Evolutionary conservation across 2,113 vertebrate genomes (phyloP).

Genomic region (Ahaetulla prasina): DNA sequence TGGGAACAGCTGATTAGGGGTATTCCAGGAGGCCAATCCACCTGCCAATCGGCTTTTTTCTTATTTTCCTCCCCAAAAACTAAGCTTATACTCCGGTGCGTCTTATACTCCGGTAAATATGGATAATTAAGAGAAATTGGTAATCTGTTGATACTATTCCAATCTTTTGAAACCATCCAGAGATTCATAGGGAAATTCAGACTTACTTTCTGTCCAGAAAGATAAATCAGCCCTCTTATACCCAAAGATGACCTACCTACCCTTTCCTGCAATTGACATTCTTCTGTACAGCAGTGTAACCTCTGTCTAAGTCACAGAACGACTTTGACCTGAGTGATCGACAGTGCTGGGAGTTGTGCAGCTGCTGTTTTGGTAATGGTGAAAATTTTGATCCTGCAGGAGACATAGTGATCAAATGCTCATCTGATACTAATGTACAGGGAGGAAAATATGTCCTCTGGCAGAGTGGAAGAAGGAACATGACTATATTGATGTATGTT

Average conservation of each 20-base stretch:
- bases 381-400: conserved; percentile 29
- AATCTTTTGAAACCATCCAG: neutral
- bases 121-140: neutral
- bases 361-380: neutral
- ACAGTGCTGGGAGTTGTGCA: rapidly evolving
- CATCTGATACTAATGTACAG: conserved; percentile 9
- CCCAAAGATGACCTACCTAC: neutral
- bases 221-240: neutral
- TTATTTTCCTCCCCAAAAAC: too few species aligned
- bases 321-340: neutral
- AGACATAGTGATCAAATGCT: neutral
- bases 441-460: conserved; percentile 19
- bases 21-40: too few species aligned
- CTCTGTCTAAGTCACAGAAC: rapidly evolving
- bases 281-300: neutral
- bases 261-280: neutral
- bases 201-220: neutral
- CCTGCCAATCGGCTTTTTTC: too few species aligned
- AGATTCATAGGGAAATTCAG: neutral
- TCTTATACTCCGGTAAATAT: too few species aligned
- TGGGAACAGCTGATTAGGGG: too few species aligned
- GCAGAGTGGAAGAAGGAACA: conserved; percentile 16
- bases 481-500: conserved; percentile 6
- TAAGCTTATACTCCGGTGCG: too few species aligned
- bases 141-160: neutral